phyloP scores from a whole-genome alignment of 2,113 vertebrate genomes.

The Lepisosteus oculatus region DNA sequence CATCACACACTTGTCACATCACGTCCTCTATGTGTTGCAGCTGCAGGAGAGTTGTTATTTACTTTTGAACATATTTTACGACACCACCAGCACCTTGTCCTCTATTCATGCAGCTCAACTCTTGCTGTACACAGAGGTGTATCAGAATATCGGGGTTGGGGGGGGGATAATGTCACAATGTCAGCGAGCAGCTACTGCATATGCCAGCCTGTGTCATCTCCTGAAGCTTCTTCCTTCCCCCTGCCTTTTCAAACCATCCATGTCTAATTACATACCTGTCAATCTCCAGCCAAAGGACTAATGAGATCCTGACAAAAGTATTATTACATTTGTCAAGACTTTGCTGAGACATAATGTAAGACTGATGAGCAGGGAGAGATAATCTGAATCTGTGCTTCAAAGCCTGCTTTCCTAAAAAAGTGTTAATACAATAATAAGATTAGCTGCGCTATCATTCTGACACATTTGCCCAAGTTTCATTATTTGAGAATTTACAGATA shows the following conservation, averaged over 20 bases:
- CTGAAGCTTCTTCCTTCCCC: no score
- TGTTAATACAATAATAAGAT: slow-evolving; percentile 17
- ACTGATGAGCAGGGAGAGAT: background rate
- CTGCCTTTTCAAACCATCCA: background rate
- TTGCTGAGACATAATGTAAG: background rate
- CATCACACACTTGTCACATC: no score
- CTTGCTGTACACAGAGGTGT: background rate
- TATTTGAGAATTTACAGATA: background rate
- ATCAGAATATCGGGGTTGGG: no score
- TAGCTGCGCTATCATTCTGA: background rate
- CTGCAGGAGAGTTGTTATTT: no score
- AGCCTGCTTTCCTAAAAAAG: background rate
- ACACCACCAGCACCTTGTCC: background rate
- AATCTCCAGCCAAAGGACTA: slow-evolving; percentile 3
- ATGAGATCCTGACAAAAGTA: slow-evolving; percentile 13
- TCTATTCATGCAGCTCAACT: background rate
- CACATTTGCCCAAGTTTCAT: background rate
- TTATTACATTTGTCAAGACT: background rate
- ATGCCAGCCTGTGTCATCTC: no score
- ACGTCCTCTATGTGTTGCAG: no score
- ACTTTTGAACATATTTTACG: no score
- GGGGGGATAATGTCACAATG: background rate
- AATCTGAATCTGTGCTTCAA: background rate
- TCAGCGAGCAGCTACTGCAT: no score
- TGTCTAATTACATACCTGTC: slow-evolving; percentile 10